Conservation (phyloP, 2,113 vertebrate genomes). For the Ardeotis arabs region DNA sequence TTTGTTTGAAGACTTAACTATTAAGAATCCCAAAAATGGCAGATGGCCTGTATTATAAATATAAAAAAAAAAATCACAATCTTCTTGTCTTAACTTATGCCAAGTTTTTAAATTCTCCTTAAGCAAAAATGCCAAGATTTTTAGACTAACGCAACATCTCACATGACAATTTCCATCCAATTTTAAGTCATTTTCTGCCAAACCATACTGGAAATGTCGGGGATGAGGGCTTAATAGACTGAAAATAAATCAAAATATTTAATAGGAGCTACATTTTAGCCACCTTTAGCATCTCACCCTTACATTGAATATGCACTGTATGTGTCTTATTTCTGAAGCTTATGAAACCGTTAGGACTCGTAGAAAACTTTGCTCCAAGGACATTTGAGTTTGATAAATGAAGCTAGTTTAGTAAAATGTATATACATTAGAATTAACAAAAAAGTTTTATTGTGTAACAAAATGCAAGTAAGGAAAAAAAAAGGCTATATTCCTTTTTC, state of each 20-base stretch:
- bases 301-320: neutral
- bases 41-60: neutral
- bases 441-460: accelerated
- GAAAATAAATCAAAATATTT: neutral
- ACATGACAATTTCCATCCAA: neutral
- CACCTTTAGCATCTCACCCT: neutral
- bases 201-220: neutral
- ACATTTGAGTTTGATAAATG: neutral
- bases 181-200: neutral
- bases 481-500: neutral
- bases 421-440: neutral
- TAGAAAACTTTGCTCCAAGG: neutral
- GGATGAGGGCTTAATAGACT: neutral
- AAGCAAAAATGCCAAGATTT: neutral
- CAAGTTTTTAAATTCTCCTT: neutral
- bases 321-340: neutral
- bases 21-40: neutral
- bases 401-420: neutral
- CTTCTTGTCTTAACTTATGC: neutral
- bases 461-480: neutral
- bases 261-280: neutral
- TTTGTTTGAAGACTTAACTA: neutral
- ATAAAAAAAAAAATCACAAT: neutral
- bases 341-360: neutral
- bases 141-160: neutral